Evolutionary conservation across 1,140 invertebrate genomes (phyloP), one percentile per base, ranked within the genome.

Genomic region (Kradibia gibbosae): DNA sequence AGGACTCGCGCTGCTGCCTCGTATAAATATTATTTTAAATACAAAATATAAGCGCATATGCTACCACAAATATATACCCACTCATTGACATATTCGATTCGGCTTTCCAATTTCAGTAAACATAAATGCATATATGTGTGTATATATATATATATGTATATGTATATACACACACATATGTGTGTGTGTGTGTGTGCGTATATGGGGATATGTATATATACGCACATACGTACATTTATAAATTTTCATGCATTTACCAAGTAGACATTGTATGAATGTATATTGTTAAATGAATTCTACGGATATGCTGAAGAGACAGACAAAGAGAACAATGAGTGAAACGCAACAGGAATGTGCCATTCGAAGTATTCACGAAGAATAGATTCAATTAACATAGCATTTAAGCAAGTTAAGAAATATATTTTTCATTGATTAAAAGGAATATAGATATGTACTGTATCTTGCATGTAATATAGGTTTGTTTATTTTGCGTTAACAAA

Each of bases 261-360:
- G n/a, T 77, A 31, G 3, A 45, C n/a, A n/a, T n/a, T n/a, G 50
- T 55, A 45, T 0, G 34, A 5, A 62, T 10, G 45, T 34, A 36
- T 72, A 25, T 57, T 34, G 50, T 20, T 20, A 65, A 74, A 7
- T n/a, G 3, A 50, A 36, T 50, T 50, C 39, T 4, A 28, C 31
- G 50, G 22, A 39, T 75, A 60, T 7, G 55, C 45, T 62, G 74
- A 28, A 60, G 74, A 77, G 57, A 45, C 34, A 36, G n/a, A 53
- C 25, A 53, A 7, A 50, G n/a, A 57, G 42, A 25, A 8, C 31
- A 55, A 74, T 74, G n/a, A 25, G 28, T 53, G n/a, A 57, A 70
- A 76, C 42, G 65, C 25, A 74, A 78, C 81, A 78, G 81, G 75
- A 78, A 82, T 73, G 81, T 82, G 81, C 81, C 81, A 82, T 82